Base-by-base conservation (phyloP, 1,140 invertebrate species). In the Eumeta japonica region DNA sequence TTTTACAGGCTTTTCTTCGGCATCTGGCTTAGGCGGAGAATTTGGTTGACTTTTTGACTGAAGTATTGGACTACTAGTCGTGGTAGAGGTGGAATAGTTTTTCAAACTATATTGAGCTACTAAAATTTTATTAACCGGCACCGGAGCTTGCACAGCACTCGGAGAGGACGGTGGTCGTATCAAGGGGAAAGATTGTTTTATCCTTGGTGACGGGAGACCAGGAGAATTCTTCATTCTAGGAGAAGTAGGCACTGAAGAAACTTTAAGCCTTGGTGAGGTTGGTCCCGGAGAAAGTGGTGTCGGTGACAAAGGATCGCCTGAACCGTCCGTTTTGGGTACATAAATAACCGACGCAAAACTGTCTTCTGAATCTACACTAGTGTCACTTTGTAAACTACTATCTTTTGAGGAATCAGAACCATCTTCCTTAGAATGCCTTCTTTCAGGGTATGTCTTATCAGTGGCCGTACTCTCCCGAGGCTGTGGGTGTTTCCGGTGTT, bases 361-460 rank as follows among this genome's bases (percentile, higher is more conserved):
- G 50, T 94, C 91, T 68, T 94, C 90, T 1, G 89, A 92, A 63
- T 94, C 91, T 2, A 94, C 86, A 67, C 90, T 93, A 0, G 92
- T 94, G 52, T 94, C 91, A 64, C 90, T 93, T 62, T 94, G 91
- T 30, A 94, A 77, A 62, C 90, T 93, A 55, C 88, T 91, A 55
- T 94, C 90, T 72, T 94, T 94, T 1, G 89, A 91, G 1, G 90
- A 92, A 58, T 94, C 91, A 0, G 90, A 93, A 4, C 89, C 89
- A 45, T 92, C 90, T 62, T 93, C 90, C 50, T 50, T 56, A 9
- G 62, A 68, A 55, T 72, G 62, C 37, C 62, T 47, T 49, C 62
- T 50, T 47, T 71, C 66, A 16, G 55, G 67, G 42, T 62, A 66
- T 56, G 29, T 52, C 55, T 63, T 65, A 31, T 59, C 52, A 54